Evolutionary conservation across 2,888 invertebrate species (phyloP).

Genomic region (Epsilonema sp.): DNA sequence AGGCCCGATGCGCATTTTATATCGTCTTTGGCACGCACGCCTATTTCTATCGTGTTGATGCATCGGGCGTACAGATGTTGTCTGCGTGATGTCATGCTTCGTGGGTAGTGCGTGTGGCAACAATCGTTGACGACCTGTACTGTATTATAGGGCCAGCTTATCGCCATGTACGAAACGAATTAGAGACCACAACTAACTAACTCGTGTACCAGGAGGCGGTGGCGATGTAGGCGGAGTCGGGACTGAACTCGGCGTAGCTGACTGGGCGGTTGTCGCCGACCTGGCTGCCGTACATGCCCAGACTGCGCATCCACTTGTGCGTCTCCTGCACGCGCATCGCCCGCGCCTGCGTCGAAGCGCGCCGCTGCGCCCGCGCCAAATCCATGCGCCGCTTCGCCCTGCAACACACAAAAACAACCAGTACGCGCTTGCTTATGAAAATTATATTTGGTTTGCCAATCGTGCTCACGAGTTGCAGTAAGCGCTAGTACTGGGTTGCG

Average conservation of each 20-base stretch:
- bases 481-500: too few relatives aligned
- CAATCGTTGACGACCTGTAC: not conserved
- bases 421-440: too few relatives aligned
- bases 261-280: conserved; percentile 78
- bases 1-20: too few relatives aligned
- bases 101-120: not conserved
- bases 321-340: conserved; percentile 49
- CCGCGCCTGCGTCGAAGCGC: conserved; percentile 16
- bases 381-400: conserved; percentile 46
- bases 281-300: conserved; percentile 64
- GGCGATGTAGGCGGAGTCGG: conserved; percentile 45
- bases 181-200: not conserved
- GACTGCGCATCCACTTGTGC: conserved; percentile 50
- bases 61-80: not conserved
- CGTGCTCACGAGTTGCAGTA: too few relatives aligned
- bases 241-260: conserved; percentile 74
- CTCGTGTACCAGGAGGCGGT: conserved; percentile 4
- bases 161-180: not conserved
- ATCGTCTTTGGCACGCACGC: not conserved
- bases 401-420: too few relatives aligned
- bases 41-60: not conserved
- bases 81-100: too few relatives aligned
- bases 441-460: too few relatives aligned
- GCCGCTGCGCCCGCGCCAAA: conserved; percentile 36
- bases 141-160: too few relatives aligned